phyloP scores from a whole-genome alignment of 2,888 invertebrate species.

The Dastarcus helophoroides region DNA sequence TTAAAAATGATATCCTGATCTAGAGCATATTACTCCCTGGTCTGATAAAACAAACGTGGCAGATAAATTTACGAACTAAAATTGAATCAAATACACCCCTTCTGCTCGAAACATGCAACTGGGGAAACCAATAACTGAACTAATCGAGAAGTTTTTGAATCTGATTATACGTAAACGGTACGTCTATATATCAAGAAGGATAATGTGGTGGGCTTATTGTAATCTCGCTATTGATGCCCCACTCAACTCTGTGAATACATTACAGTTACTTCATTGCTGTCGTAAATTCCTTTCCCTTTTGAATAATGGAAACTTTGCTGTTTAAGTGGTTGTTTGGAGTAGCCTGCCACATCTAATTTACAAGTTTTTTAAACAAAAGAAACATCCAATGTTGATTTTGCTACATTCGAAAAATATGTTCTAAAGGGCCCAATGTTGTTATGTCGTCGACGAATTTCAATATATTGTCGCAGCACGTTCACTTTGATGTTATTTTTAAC shows the following conservation, averaged over 20 bases:
- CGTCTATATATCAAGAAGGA: constrained; percentile 25
- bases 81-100: constrained; percentile 1
- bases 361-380: constrained; percentile 4
- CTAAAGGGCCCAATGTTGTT: too few relatives aligned
- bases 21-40: too few relatives aligned
- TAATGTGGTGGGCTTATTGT: constrained; percentile 28
- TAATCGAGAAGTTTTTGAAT: constrained; percentile 18
- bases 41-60: too few relatives aligned
- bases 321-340: constrained; percentile 15
- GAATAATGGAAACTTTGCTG: constrained; percentile 17
- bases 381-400: too few relatives aligned
- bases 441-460: too few relatives aligned
- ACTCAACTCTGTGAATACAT: constrained; percentile 22
- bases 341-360: constrained; percentile 8
- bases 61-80: too few relatives aligned
- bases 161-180: constrained; percentile 25
- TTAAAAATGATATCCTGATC: too few relatives aligned
- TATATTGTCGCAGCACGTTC: too few relatives aligned
- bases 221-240: constrained; percentile 27
- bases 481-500: too few relatives aligned
- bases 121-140: constrained; percentile 7
- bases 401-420: too few relatives aligned
- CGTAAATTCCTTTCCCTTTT: constrained; percentile 13
- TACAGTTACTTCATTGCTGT: constrained; percentile 19
- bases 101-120: not conserved